A percentile compares a stretch with the other conserved stretches of the same genome.
Evolutionary conservation across 2,113 vertebrate genomes (phyloP).

Genomic region (Tiliqua scincoides): DNA sequence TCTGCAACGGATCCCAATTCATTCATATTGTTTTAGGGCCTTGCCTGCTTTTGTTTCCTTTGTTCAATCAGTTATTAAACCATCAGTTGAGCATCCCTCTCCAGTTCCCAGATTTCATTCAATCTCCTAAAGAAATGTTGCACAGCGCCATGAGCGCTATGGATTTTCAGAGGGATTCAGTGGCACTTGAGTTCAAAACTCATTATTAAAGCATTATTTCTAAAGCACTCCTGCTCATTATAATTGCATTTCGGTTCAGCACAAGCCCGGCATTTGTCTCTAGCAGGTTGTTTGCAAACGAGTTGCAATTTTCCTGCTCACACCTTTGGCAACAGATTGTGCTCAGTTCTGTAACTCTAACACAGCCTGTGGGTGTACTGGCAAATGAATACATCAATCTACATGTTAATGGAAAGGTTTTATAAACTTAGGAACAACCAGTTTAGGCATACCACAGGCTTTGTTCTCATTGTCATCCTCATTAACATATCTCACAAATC

Average conservation of each 20-base stretch:
- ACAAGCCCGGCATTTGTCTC: neutral
- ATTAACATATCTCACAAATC: neutral
- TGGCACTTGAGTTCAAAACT: conserved; percentile 10
- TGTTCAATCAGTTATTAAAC: conserved; percentile 23
- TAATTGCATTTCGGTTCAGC: neutral
- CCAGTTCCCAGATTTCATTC: neutral
- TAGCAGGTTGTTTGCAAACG: conserved; percentile 8
- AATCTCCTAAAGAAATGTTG: neutral
- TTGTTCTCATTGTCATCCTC: neutral
- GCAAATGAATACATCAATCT: neutral
- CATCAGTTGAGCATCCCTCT: neutral
- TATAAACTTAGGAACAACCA: neutral
- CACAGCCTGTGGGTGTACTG: neutral
- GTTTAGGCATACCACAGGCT: neutral
- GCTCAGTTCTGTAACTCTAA: neutral
- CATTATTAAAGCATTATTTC: neutral
- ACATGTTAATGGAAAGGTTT: neutral
- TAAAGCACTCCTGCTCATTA: neutral
- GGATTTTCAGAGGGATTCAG: neutral
- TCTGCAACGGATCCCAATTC: conserved; percentile 30
- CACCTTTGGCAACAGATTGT: neutral
- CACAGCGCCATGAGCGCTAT: neutral
- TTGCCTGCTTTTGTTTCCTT: conserved; percentile 3
- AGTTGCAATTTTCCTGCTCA: neutral
- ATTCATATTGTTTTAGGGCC: conserved; percentile 36